Evolutionary conservation across 2,113 vertebrate genomes (phyloP).

Genomic region (Poeciliopsis occidentalis): DNA sequence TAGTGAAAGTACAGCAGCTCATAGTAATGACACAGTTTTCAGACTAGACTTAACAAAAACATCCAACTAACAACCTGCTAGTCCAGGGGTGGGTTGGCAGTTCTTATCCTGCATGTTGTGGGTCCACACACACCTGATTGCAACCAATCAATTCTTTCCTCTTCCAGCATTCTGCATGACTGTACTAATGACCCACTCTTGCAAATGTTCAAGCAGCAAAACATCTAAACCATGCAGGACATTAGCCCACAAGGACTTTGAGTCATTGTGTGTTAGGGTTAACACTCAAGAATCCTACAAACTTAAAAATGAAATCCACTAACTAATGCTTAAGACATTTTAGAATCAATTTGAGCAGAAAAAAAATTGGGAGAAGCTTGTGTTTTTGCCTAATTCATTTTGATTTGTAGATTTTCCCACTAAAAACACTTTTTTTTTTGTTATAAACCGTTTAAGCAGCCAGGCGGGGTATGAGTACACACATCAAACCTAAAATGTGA

Average conservation of each 20-base stretch:
- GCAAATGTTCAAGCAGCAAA: not conserved
- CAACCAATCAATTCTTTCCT: too few species aligned
- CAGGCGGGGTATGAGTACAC: slow-evolving; percentile 7
- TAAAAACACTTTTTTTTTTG: not conserved
- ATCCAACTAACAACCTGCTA: not conserved
- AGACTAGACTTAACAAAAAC: slow-evolving; percentile 15
- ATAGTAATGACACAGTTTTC: slow-evolving; percentile 36
- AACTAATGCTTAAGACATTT: not conserved
- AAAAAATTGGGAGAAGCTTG: not conserved
- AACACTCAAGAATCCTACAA: not conserved
- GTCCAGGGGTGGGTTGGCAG: too few species aligned
- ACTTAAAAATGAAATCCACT: not conserved
- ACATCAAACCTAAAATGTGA: slow-evolving; percentile 2
- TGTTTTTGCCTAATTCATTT: not conserved
- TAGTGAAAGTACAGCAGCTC: slow-evolving; percentile 42
- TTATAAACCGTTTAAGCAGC: not conserved
- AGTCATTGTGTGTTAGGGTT: too few species aligned
- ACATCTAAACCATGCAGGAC: not conserved
- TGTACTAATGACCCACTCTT: not conserved
- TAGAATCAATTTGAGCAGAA: not conserved
- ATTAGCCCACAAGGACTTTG: not conserved
- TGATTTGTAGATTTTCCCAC: not conserved
- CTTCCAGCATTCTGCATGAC: not conserved
- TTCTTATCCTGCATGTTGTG: too few species aligned
- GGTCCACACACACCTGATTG: too few species aligned